phyloP scores from a whole-genome alignment of 1,140 invertebrate species.

The Heliconius congener region DNA sequence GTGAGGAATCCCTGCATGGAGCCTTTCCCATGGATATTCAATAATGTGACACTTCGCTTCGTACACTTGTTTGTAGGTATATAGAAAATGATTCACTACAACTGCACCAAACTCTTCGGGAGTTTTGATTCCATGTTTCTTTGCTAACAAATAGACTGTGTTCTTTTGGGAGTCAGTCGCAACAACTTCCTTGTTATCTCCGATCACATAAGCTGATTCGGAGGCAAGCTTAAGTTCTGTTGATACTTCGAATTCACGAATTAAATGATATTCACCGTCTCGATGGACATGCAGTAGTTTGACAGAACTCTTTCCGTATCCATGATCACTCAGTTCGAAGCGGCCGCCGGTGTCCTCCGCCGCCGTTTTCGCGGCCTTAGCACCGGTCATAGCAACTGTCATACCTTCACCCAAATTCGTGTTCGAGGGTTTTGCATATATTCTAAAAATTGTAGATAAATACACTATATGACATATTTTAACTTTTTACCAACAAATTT shows the following conservation, averaged over 20 bases:
- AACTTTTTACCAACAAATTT: background rate
- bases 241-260: slow-evolving; percentile 88
- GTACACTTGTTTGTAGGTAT: slow-evolving; percentile 86
- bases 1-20: slow-evolving; percentile 83
- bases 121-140: slow-evolving; percentile 87
- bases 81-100: slow-evolving; percentile 87
- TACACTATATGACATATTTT: background rate
- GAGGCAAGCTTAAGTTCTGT: slow-evolving; percentile 86
- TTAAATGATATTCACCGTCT: slow-evolving; percentile 84
- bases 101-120: slow-evolving; percentile 88
- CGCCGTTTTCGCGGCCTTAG: slow-evolving; percentile 56
- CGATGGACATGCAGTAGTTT: slow-evolving; percentile 87
- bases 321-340: slow-evolving; percentile 85
- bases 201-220: slow-evolving; percentile 83
- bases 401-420: slow-evolving; percentile 56
- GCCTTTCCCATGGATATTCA: slow-evolving; percentile 88
- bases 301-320: slow-evolving; percentile 88
- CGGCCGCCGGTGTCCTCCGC: slow-evolving; percentile 67
- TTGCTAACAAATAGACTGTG: slow-evolving; percentile 90
- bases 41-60: slow-evolving; percentile 86
- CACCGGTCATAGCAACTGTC: slow-evolving; percentile 15
- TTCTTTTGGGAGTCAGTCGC: slow-evolving; percentile 92
- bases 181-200: slow-evolving; percentile 88
- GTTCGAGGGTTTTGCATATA: slow-evolving; percentile 75
- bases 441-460: slow-evolving; percentile 52